Evolutionary conservation across 2,113 vertebrate species (phyloP), one percentile per base, ranked within the genome.

Genomic region (Sterrhoptilus dennistouni): DNA sequence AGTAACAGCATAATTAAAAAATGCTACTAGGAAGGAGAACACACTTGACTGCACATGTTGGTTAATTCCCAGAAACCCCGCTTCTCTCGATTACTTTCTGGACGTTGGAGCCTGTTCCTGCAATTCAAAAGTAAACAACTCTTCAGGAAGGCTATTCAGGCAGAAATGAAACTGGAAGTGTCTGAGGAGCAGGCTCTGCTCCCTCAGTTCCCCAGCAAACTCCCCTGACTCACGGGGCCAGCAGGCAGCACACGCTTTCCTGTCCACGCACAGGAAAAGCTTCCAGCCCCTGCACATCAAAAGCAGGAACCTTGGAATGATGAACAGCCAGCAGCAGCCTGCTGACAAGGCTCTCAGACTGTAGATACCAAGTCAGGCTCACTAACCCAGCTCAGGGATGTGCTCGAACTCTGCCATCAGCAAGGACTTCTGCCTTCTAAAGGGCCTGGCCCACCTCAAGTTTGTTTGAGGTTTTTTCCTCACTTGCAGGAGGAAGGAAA

Each of bases 51-150:
- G 66, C 42, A 74, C 17, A 19, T 4, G 8, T 83, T 65, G 66
- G 92, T 61, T 89, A 84, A 76, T 71, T 86, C 77, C 74, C 93
- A 93, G 52, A 65, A 82, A 29, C 44, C 50, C 69, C 13, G 57
- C 29, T 23, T 29, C 35, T 59, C 60, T 44, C 91, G n/a, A 12
- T 35, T 66, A 36, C 75, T 89, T 76, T 87, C 85, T 89, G 89
- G 87, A 92, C 69, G 63, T 70, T 61, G 28, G 36, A 90, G 31
- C 56, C 16, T 49, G 70, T 86, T 96, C 63, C 85, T 78, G 87
- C 65, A 83, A 96, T 93, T 96, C 81, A 78, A 72, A 95, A 89
- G 44, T 65, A 96, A 95, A 86, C 83, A 95, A 90, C 92, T 35
- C 33, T 38, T 83, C 93, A 76, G 88, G 85, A 96, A 95, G 85